These are phyloP conservation scores for Cylindroiulus punctatus DNA, from an alignment of 2,888 invertebrate genomes.

Conservation along the genomic window DNA sequence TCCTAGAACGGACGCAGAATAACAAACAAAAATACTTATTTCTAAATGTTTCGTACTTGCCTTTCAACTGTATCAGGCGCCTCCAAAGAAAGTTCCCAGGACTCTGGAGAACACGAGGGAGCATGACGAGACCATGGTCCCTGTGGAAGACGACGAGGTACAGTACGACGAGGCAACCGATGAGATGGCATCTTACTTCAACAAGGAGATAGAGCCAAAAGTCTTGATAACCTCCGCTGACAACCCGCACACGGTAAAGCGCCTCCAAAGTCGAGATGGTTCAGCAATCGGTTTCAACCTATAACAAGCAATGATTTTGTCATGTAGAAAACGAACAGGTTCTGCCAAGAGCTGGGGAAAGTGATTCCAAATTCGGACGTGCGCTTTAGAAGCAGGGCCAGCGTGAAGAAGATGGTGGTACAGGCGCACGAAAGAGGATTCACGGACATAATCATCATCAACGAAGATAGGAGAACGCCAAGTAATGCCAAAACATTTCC, in stretches of 20 bases:
- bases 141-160: constrained; percentile 76
- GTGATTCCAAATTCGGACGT: constrained; percentile 93
- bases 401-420: constrained; percentile 91
- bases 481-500: constrained; percentile 67
- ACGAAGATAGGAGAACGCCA: constrained; percentile 91
- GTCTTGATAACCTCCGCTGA: constrained; percentile 95
- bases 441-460: constrained; percentile 91
- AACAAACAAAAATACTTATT: too few species aligned
- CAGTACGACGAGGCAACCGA: constrained; percentile 75
- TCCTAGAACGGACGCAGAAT: too few species aligned
- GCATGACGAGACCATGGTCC: constrained; percentile 86
- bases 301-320: too few species aligned
- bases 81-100: constrained; percentile 79
- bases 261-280: too few species aligned
- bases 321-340: constrained; percentile 81
- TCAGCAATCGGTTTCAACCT: too few species aligned
- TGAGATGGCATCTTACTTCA: constrained; percentile 88
- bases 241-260: constrained; percentile 79
- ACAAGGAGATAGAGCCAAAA: constrained; percentile 87
- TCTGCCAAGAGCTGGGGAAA: constrained; percentile 88
- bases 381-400: constrained; percentile 85
- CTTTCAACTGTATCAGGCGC: constrained; percentile 62
- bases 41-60: background rate
- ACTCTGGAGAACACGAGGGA: constrained; percentile 93
- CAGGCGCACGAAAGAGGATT: constrained; percentile 80